phyloP scores from a whole-genome alignment of 2,113 vertebrate genomes.

The Gadus macrocephalus region DNA sequence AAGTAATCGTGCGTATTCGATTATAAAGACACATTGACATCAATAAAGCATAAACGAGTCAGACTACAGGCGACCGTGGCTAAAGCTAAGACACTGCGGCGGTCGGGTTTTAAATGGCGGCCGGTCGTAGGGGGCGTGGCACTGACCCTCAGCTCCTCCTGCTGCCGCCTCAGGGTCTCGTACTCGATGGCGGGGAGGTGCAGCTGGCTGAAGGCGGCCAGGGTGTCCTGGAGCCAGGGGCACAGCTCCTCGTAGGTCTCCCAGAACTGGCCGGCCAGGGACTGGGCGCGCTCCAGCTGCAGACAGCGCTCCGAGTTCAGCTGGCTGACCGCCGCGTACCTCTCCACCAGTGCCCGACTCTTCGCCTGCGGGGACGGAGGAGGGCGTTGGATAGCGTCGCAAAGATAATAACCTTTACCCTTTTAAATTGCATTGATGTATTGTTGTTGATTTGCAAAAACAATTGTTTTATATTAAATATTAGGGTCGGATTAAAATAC shows the following conservation, averaged over 20 bases:
- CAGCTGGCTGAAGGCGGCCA: constrained; percentile 80
- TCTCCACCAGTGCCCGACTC: constrained; percentile 78
- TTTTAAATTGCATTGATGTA: too few relatives aligned
- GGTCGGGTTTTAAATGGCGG: too few relatives aligned
- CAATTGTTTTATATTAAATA: not conserved
- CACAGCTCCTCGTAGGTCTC: constrained; percentile 95
- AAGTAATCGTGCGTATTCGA: too few relatives aligned
- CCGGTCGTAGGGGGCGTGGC: too few relatives aligned
- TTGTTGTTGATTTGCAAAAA: too few relatives aligned
- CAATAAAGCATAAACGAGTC: too few relatives aligned
- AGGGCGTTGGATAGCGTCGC: too few relatives aligned
- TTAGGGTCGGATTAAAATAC: too few relatives aligned
- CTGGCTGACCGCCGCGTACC: constrained; percentile 83
- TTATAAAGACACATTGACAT: too few relatives aligned
- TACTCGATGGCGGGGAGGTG: constrained; percentile 88
- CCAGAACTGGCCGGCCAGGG: constrained; percentile 92
- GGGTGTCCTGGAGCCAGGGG: constrained; percentile 90
- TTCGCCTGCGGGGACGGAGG: constrained; percentile 73
- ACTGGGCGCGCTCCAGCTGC: constrained; percentile 93
- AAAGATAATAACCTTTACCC: too few relatives aligned
- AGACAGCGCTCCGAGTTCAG: constrained; percentile 92
- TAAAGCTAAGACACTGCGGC: too few relatives aligned
- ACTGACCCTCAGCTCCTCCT: constrained; percentile 90
- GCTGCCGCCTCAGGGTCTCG: constrained; percentile 89
- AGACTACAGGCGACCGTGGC: too few relatives aligned